Conservation (phyloP, 2,113 vertebrate genomes). For the Oryzias javanicus region DNA sequence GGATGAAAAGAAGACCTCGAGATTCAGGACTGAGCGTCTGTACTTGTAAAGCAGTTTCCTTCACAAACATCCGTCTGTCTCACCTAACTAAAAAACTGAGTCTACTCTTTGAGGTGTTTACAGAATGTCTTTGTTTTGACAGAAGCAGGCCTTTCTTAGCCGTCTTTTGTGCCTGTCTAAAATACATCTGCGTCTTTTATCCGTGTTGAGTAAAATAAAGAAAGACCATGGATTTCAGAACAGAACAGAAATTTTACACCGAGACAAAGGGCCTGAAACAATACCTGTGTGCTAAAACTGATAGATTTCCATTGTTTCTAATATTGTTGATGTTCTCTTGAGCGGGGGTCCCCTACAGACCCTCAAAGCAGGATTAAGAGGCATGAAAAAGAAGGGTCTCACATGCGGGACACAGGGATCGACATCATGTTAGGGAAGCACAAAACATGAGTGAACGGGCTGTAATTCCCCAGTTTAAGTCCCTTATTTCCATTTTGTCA, state of each 20-base stretch:
- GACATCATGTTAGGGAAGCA: slow-evolving; percentile 54
- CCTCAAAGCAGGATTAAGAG: slow-evolving; percentile 49
- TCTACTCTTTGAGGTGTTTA: too few species aligned
- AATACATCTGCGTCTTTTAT: too few species aligned
- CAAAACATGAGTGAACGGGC: slow-evolving; percentile 59
- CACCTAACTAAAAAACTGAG: too few species aligned
- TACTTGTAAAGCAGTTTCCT: too few species aligned
- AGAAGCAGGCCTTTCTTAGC: too few species aligned
- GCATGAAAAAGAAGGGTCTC: slow-evolving; percentile 56
- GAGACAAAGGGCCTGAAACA: slow-evolving; percentile 9
- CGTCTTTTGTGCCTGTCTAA: too few species aligned
- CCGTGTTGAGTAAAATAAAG: too few species aligned
- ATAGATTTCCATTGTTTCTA: slow-evolving; percentile 38
- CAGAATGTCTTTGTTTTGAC: too few species aligned
- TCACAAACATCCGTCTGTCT: too few species aligned
- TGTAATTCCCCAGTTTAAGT: slow-evolving; percentile 73
- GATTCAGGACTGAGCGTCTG: too few species aligned
- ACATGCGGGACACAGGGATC: slow-evolving; percentile 51
- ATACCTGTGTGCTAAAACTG: slow-evolving; percentile 31
- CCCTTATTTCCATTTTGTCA: slow-evolving; percentile 76
- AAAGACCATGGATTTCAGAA: too few species aligned
- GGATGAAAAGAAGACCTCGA: too few species aligned
- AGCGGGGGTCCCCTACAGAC: slow-evolving; percentile 35
- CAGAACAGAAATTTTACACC: background rate
- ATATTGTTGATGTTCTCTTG: slow-evolving; percentile 37